phyloP scores from a whole-genome alignment of 2,888 invertebrate genomes.

The Diadromus collaris region DNA sequence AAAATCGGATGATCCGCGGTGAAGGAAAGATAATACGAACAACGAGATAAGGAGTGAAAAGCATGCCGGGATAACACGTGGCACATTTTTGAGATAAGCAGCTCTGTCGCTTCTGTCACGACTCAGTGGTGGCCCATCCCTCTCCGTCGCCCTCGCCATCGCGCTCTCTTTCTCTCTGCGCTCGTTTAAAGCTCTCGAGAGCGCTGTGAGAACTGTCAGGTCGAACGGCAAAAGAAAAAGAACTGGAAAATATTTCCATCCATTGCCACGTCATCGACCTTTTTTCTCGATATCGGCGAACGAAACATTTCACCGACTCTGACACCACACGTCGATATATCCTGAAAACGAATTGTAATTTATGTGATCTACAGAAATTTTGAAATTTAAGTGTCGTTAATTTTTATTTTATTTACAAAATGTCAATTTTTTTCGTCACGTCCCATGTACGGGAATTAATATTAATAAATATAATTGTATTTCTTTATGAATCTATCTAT shows the following conservation, averaged over 20 bases:
- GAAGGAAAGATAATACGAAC: constrained; percentile 40
- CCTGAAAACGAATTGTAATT: neutral
- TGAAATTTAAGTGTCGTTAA: neutral
- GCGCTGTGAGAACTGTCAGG: constrained; percentile 4
- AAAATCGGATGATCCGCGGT: constrained; percentile 23
- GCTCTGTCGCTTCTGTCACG: constrained; percentile 24
- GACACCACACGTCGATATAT: neutral
- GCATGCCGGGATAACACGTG: constrained; percentile 62
- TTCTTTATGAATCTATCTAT: too few species aligned
- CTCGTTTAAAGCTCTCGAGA: constrained; percentile 31
- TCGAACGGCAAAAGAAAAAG: neutral
- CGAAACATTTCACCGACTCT: constrained; percentile 1
- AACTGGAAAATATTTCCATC: neutral
- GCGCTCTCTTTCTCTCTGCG: constrained; percentile 12
- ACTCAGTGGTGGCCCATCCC: constrained; percentile 16
- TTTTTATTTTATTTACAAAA: neutral
- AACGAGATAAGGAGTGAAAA: constrained; percentile 52
- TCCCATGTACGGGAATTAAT: too few species aligned
- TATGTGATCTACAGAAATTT: neutral
- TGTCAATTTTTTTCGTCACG: neutral
- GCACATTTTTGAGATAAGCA: constrained; percentile 63
- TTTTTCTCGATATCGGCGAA: neutral
- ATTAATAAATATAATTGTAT: too few species aligned
- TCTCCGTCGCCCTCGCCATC: constrained; percentile 2
- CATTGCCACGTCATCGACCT: neutral